These are phyloP conservation scores for Sipha maydis DNA, from an alignment of 2,888 invertebrate species.

Conservation along the genomic window DNA sequence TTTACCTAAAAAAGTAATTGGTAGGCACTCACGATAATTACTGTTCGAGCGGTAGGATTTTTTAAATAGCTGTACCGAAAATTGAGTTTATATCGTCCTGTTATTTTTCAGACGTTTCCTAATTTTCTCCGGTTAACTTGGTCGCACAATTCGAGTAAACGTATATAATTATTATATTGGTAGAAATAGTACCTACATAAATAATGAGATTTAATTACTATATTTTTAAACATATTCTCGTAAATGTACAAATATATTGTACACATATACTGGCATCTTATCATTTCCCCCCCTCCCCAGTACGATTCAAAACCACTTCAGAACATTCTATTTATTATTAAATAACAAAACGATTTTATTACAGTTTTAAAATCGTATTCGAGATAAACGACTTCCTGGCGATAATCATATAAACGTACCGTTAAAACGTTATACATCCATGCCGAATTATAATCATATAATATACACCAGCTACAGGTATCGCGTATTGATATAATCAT, in stretches of 20 bases:
- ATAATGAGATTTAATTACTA: too few relatives aligned
- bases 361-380: neutral
- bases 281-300: neutral
- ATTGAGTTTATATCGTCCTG: neutral
- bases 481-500: neutral
- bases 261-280: too few relatives aligned
- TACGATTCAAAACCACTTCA: neutral
- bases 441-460: neutral
- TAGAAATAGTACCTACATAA: too few relatives aligned
- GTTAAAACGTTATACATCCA: neutral
- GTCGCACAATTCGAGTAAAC: neutral
- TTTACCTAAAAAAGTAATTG: neutral
- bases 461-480: neutral
- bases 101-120: neutral
- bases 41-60: too few relatives aligned
- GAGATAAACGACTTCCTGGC: neutral
- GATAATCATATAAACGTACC: too few relatives aligned
- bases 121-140: neutral
- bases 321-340: too few relatives aligned
- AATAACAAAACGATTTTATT: neutral
- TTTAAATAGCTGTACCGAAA: neutral
- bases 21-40: neutral
- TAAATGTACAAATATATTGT: too few relatives aligned
- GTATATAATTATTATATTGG: neutral
- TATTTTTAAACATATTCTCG: too few relatives aligned